Evolutionary conservation across 2,797 vertebrate species (phyloP).

Genomic region (Muscicapa striata): DNA sequence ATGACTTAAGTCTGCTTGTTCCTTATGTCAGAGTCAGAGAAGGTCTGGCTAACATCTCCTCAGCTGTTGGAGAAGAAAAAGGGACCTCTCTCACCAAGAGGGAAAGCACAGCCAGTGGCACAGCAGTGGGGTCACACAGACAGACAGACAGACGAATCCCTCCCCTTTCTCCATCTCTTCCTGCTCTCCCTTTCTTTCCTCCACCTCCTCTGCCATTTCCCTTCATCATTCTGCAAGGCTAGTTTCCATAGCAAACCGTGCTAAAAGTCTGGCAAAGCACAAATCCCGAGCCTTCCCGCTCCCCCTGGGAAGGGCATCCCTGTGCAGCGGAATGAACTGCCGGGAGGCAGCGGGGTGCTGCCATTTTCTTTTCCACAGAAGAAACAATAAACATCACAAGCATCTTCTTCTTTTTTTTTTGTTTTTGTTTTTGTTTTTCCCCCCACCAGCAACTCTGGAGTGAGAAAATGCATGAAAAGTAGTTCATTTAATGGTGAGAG

Average conservation of each 20-base stretch:
- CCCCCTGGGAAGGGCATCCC: neutral
- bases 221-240: neutral
- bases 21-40: neutral
- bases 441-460: neutral
- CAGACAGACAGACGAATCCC: neutral
- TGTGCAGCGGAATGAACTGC: neutral
- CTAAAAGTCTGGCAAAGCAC: neutral
- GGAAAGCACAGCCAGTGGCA: neutral
- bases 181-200: neutral
- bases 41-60: neutral
- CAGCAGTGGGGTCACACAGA: fast-evolving
- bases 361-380: neutral
- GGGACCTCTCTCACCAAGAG: neutral
- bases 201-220: neutral
- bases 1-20: neutral
- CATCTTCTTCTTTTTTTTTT: too few relatives aligned
- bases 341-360: neutral
- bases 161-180: neutral
- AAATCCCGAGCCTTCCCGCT: neutral
- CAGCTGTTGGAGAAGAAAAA: neutral
- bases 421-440: fast-evolving
- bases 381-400: neutral
- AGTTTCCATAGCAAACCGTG: neutral
- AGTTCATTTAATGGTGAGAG: neutral
- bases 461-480: neutral